Conservation (phyloP, 2,113 vertebrate genomes). For the Pelmatolapia mariae region DNA sequence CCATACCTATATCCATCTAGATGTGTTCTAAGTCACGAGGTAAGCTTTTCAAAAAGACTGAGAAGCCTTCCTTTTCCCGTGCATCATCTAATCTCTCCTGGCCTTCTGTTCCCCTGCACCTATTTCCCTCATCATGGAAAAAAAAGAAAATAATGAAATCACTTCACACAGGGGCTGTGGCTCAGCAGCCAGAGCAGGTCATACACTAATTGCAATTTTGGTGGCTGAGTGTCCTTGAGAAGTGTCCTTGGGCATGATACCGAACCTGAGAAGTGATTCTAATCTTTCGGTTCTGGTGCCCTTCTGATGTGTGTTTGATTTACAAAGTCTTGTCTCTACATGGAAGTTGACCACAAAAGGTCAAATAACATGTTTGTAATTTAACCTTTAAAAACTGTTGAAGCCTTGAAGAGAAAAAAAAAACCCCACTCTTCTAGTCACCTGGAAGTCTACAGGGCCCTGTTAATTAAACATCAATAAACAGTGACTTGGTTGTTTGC, state of each 20-base stretch:
- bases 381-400: neutral
- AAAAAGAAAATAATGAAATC: neutral
- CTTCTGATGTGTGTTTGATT: neutral
- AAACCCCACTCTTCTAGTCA: rapidly evolving
- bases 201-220: neutral
- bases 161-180: neutral
- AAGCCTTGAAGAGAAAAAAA: neutral
- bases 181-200: neutral
- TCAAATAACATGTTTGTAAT: neutral
- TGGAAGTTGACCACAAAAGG: neutral
- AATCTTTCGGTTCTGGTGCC: neutral
- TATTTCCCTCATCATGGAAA: neutral
- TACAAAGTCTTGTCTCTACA: neutral
- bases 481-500: neutral
- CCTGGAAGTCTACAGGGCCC: neutral
- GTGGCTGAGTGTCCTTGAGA: neutral
- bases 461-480: neutral
- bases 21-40: neutral
- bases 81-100: neutral
- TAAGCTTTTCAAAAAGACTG: neutral
- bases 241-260: neutral
- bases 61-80: neutral
- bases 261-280: neutral
- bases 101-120: neutral
- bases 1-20: neutral